A percentile compares a stretch with the other conserved stretches of the same genome.
Conservation (phyloP, 1,140 invertebrate species). For the Mesaphorura yosii region DNA sequence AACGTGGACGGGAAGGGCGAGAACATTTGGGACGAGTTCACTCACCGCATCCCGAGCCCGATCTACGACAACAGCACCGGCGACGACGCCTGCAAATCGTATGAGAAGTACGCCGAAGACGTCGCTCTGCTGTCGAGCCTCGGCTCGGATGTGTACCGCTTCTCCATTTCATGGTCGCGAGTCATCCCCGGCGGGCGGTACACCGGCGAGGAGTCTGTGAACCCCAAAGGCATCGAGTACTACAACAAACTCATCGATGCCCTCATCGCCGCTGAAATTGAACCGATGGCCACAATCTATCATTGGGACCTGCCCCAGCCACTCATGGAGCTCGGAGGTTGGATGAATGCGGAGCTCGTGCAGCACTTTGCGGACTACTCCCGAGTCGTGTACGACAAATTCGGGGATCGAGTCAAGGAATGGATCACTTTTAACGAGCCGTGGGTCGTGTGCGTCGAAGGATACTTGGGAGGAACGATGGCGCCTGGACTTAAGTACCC, state of each 20-base stretch:
- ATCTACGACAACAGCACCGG: slow-evolving; percentile 44
- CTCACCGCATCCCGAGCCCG: slow-evolving; percentile 21
- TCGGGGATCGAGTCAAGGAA: slow-evolving; percentile 38
- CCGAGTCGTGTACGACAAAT: slow-evolving; percentile 27
- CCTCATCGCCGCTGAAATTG: slow-evolving; percentile 26
- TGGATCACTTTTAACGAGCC: slow-evolving; percentile 66
- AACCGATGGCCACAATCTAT: slow-evolving; percentile 37
- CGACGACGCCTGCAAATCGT: slow-evolving; percentile 32
- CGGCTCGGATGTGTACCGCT: slow-evolving; percentile 34
- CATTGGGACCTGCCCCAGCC: slow-evolving; percentile 36
- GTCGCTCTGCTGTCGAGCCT: slow-evolving; percentile 25
- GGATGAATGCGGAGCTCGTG: slow-evolving; percentile 35
- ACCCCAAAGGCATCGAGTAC: slow-evolving; percentile 35
- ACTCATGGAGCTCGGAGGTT: slow-evolving; percentile 31
- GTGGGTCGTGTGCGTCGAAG: slow-evolving; percentile 46
- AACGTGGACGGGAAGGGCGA: slow-evolving; percentile 39
- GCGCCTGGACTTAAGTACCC: slow-evolving; percentile 30
- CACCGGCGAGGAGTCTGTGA: slow-evolving; percentile 31
- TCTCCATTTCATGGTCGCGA: slow-evolving; percentile 35
- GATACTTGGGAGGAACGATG: slow-evolving; percentile 41
- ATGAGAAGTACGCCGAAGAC: slow-evolving; percentile 31
- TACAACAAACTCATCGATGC: slow-evolving; percentile 32
- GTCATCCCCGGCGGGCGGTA: slow-evolving; percentile 32
- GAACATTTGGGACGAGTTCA: slow-evolving; percentile 15
- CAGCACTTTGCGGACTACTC: slow-evolving; percentile 32